phyloP scores from a whole-genome alignment of 2,888 invertebrate genomes.

The Deilephila elpenor region DNA sequence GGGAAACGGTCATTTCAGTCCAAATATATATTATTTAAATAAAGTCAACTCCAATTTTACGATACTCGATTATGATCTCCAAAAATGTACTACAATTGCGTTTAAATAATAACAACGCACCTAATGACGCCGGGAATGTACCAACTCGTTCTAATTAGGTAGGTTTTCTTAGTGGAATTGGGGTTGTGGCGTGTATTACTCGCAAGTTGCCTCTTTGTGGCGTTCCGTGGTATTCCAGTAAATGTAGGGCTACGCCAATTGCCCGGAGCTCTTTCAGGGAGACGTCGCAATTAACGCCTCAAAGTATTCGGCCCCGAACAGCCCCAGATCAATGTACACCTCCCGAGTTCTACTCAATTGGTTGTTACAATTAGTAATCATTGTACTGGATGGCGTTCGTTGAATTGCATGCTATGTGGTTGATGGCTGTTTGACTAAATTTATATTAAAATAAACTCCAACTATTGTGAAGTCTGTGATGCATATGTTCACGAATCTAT shows the following conservation, averaged over 20 bases:
- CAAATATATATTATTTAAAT: too few relatives aligned
- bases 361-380: neutral
- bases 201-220: constrained; percentile 46
- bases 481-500: too few relatives aligned
- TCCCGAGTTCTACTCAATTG: neutral
- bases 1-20: too few relatives aligned
- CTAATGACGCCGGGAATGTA: constrained; percentile 30
- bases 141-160: constrained; percentile 31
- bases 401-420: too few relatives aligned
- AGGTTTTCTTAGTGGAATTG: constrained; percentile 50
- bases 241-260: constrained; percentile 41
- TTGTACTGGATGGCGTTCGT: too few relatives aligned
- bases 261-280: constrained; percentile 39
- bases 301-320: constrained; percentile 44
- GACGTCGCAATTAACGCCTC: constrained; percentile 60
- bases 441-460: too few relatives aligned
- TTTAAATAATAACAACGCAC: constrained; percentile 27
- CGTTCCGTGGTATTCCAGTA: constrained; percentile 45
- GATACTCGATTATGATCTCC: neutral
- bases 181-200: constrained; percentile 45
- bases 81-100: constrained; percentile 11
- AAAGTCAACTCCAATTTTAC: too few relatives aligned
- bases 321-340: constrained; percentile 14
- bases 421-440: too few relatives aligned
- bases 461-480: too few relatives aligned